Conservation (phyloP, 2,888 invertebrate species). For the Callyntrura sp. region DNA sequence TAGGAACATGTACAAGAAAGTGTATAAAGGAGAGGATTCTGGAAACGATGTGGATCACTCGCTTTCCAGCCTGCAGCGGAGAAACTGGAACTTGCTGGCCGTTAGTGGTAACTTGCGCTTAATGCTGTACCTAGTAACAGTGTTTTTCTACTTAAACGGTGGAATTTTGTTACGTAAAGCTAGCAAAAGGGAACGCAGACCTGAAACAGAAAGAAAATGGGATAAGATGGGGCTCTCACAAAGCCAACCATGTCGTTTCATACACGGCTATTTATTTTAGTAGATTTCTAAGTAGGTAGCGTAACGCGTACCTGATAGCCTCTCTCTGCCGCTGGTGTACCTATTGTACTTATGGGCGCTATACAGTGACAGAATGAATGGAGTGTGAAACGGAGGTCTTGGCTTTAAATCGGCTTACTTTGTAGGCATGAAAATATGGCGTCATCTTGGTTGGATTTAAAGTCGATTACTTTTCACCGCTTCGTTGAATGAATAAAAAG, state of each 20-base stretch:
- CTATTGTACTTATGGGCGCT: not conserved
- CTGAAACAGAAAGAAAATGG: not conserved
- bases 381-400: not conserved
- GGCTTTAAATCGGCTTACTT: not conserved
- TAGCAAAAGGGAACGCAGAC: constrained; percentile 2
- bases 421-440: not conserved
- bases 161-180: constrained; percentile 4
- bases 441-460: not conserved
- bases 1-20: not conserved
- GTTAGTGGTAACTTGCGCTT: not conserved
- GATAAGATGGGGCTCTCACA: constrained; percentile 42
- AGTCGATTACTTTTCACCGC: not conserved
- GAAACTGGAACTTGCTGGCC: not conserved
- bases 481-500: too few species aligned
- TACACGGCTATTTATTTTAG: not conserved
- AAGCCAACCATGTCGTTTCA: constrained; percentile 52
- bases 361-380: not conserved
- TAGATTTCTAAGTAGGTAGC: not conserved
- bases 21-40: not conserved
- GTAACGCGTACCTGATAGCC: not conserved
- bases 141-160: not conserved
- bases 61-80: not conserved
- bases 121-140: not conserved
- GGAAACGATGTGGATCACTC: not conserved
- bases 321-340: not conserved